Conservation (phyloP, 2,113 vertebrate species). For the Gopherus flavomarginatus region DNA sequence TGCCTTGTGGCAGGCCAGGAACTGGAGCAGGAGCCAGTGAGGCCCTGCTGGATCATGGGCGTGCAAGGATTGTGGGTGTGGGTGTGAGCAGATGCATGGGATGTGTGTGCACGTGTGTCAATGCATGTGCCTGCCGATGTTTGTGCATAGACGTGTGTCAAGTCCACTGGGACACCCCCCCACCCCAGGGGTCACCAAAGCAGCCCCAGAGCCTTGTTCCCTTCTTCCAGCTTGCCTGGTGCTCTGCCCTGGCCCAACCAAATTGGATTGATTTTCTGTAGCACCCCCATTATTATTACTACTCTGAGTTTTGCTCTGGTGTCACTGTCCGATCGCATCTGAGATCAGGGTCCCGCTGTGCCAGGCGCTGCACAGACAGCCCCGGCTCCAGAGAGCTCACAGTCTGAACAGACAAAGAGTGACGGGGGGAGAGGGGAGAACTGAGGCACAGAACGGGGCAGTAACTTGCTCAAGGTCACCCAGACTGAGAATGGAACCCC, state of each 20-base stretch:
- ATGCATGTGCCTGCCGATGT: not conserved
- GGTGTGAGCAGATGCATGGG: not conserved
- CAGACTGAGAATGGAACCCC: not conserved
- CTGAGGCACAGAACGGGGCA: not conserved
- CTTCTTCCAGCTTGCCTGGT: not conserved
- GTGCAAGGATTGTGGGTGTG: not conserved
- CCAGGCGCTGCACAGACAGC: not conserved
- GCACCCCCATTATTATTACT: not conserved
- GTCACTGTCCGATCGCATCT: not conserved
- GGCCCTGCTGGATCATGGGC: not conserved
- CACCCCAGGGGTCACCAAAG: not conserved
- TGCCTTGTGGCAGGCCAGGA: not conserved
- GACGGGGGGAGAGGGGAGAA: not conserved
- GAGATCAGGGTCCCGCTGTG: not conserved
- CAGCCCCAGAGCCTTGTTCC: not conserved
- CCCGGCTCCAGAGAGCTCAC: not conserved
- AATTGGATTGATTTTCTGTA: not conserved
- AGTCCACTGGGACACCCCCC: fast-evolving
- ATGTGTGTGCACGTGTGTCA: not conserved
- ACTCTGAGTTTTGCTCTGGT: not conserved
- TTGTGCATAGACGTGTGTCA: no score
- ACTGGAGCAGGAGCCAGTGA: not conserved
- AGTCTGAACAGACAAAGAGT: not conserved
- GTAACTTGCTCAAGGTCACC: not conserved
- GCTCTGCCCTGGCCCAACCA: not conserved